Conservation (phyloP, 2,113 vertebrate species). For the Sceloporus undulatus region DNA sequence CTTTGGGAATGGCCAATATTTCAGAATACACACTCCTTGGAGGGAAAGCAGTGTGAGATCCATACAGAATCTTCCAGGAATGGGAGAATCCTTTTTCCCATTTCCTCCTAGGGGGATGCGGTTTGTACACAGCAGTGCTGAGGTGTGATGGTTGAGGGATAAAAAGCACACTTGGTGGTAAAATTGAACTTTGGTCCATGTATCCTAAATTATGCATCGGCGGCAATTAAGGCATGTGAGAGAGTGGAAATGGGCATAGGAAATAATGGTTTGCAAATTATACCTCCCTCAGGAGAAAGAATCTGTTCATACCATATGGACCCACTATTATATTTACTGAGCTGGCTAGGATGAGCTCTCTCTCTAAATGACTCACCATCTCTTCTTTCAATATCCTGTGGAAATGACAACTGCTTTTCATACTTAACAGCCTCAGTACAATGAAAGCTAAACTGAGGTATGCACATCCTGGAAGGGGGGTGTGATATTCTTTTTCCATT, state of each 20-base stretch:
- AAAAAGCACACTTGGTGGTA: not conserved
- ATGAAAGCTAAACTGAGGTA: slow-evolving; percentile 11
- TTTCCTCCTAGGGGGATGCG: not conserved
- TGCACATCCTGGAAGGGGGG: not conserved
- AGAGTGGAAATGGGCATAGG: not conserved
- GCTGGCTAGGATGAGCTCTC: not conserved
- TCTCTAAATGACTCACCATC: not conserved
- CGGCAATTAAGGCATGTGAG: not conserved
- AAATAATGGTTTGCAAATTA: not conserved
- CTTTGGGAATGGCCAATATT: too few species aligned
- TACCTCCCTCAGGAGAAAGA: not conserved
- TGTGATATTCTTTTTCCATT: not conserved
- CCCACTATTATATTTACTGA: not conserved
- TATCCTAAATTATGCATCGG: not conserved
- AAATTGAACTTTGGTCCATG: not conserved
- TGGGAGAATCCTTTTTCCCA: too few species aligned
- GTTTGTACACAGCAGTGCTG: not conserved
- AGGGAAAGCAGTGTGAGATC: not conserved
- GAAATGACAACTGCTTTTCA: not conserved
- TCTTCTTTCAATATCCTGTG: not conserved
- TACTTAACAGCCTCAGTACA: not conserved
- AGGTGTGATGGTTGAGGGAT: not conserved
- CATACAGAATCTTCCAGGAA: too few species aligned
- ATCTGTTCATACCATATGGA: not conserved
- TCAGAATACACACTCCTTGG: too few species aligned